phyloP scores from a whole-genome alignment of 2,888 invertebrate genomes.

The Stenodera caucasica region DNA sequence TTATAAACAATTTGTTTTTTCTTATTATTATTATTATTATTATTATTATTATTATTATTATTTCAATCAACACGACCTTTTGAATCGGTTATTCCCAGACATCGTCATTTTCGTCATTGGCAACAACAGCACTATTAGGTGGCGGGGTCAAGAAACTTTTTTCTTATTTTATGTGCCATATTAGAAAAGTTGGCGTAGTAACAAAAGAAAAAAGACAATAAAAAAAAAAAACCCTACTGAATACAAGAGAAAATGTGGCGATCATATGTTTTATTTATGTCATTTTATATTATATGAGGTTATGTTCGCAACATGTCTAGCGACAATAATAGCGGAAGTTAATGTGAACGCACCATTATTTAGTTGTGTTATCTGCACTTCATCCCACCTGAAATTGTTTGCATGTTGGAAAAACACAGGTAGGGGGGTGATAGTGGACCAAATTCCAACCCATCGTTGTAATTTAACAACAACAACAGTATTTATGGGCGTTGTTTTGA shows the following conservation, averaged over 20 bases:
- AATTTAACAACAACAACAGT: not conserved
- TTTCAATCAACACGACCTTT: not conserved
- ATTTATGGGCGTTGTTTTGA: constrained; percentile 1
- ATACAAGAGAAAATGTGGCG: not conserved
- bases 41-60: not conserved
- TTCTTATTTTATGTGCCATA: not conserved
- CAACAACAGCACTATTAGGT: not conserved
- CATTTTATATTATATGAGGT: too few relatives aligned
- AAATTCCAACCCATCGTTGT: not conserved
- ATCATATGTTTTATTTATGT: too few relatives aligned
- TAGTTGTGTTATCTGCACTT: not conserved
- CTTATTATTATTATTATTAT: not conserved
- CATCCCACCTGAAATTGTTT: too few relatives aligned
- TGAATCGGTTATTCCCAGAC: not conserved
- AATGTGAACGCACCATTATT: too few relatives aligned
- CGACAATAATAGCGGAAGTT: too few relatives aligned
- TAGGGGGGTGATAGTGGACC: not conserved
- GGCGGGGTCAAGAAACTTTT: not conserved
- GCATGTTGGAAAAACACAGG: not conserved
- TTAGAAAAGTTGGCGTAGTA: not conserved
- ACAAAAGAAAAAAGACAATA: not conserved
- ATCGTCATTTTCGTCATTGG: not conserved
- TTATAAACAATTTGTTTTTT: too few relatives aligned
- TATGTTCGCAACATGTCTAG: too few relatives aligned
- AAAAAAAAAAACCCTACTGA: not conserved